These are phyloP conservation scores for Prosapia bicincta DNA, from an alignment of 2,888 invertebrate species.

Conservation along the genomic window DNA sequence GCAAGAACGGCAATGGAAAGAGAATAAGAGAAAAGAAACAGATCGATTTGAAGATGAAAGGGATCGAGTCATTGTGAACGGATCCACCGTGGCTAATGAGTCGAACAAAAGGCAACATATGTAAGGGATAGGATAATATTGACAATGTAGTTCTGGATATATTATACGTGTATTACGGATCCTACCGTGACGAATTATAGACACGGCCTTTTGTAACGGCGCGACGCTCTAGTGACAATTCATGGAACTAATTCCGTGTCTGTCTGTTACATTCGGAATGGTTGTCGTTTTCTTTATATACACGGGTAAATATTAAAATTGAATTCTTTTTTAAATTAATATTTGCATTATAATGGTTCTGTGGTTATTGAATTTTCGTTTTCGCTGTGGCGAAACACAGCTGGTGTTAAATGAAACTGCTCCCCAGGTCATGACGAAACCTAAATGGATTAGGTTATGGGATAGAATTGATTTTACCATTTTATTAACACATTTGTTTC, in stretches of 20 bases:
- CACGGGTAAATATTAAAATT: not conserved
- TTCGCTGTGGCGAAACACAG: too few relatives aligned
- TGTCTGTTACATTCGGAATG: not conserved
- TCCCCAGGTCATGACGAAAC: too few relatives aligned
- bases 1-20: not conserved
- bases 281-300: not conserved
- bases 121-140: constrained; percentile 33
- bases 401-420: too few relatives aligned
- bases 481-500: too few relatives aligned
- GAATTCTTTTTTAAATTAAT: not conserved
- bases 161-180: constrained; percentile 33
- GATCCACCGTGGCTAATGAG: not conserved
- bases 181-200: constrained; percentile 29
- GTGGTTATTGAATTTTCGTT: too few relatives aligned
- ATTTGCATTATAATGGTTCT: not conserved
- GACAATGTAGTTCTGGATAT: constrained; percentile 38
- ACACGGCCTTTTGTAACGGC: not conserved
- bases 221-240: not conserved
- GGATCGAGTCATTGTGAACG: constrained; percentile 23
- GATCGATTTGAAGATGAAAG: constrained; percentile 23
- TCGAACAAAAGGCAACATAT: constrained; percentile 17
- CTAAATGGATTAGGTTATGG: too few relatives aligned
- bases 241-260: not conserved
- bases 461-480: too few relatives aligned
- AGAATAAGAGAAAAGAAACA: constrained; percentile 13